Evolutionary conservation across 2,888 invertebrate genomes (phyloP), one percentile per base, ranked within the genome.

Genomic region (Polyommatus iphigenia): DNA sequence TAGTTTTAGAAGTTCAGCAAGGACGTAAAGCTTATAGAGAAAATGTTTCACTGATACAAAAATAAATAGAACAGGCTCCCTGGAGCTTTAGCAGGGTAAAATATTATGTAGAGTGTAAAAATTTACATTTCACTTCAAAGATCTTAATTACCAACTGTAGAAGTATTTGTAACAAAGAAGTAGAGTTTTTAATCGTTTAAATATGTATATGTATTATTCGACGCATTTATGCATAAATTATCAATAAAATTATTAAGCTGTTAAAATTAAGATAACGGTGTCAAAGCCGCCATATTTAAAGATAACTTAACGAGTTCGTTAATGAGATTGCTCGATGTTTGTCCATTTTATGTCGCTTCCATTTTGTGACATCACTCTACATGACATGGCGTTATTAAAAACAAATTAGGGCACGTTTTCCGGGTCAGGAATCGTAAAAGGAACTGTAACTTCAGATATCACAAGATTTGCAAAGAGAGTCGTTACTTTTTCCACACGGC

Each of bases 301-400:
- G 73, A 73, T 50, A 72, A 72, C 18, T 71, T 71, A 72, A 72
- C 73, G 15, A 73, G 73, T 50, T 73, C 41, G 73, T 73, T 41
- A 73, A 46, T 73, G 73, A 73, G 73, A 73, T 73, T 24, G 46
- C 46, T 46, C 8, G 20, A 15, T 73, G 24, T 41, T 41, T 20
- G 13, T 20, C 24, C 73, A 46, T 73, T 46, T 73, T 50, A n/a
- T 46, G 73, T n/a, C 29, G 15, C 29, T 15, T 15, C 24, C 24
- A 62, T 62, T 59, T 62, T 24, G 24, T 62, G 62, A 62, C 62
- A 13, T 62, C 62, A 62, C 67, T 29, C 29, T 18, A 32, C 67
- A 32, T 32, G 13, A 67, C 29, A 32, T 15, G 67, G 29, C 67
- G 67, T 67, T 67, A 67, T 67, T 67, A 67, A 67, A 67, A 67